These are phyloP conservation scores for Nemurella pictetii DNA, from an alignment of 2,888 invertebrate species.

Conservation along the genomic window DNA sequence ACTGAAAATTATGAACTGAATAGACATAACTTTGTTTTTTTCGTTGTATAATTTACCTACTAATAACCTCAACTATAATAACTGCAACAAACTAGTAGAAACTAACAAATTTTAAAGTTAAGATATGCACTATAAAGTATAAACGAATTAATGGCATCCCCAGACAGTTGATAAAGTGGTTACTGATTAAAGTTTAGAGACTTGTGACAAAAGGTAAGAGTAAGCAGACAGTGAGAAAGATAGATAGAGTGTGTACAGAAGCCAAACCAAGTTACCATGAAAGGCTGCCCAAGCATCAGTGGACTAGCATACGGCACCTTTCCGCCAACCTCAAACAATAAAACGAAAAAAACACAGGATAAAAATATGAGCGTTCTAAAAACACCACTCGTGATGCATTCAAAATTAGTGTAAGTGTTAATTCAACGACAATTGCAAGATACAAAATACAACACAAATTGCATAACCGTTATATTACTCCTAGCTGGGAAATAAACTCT, in stretches of 20 bases:
- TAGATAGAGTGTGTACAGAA: slow-evolving; percentile 38
- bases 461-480: background rate
- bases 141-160: background rate
- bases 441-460: background rate
- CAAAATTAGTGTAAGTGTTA: background rate
- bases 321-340: slow-evolving; percentile 61
- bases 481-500: background rate
- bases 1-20: background rate
- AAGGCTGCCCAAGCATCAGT: slow-evolving; percentile 60
- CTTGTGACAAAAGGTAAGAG: background rate
- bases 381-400: slow-evolving; percentile 22
- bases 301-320: slow-evolving; percentile 61
- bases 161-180: slow-evolving; percentile 31
- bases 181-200: background rate
- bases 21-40: background rate
- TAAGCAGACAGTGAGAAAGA: slow-evolving; percentile 33
- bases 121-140: background rate
- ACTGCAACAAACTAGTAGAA: background rate
- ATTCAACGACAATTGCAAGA: background rate
- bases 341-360: slow-evolving; percentile 42
- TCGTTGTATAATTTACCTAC: background rate
- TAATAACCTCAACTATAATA: too few species aligned
- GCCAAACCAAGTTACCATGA: slow-evolving; percentile 44
- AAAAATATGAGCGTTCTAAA: slow-evolving; percentile 34
- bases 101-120: background rate